A percentile compares a stretch with the other conserved stretches of the same genome.
phyloP scores from a whole-genome alignment of 2,888 invertebrate genomes.

The Morpho deidamia region DNA sequence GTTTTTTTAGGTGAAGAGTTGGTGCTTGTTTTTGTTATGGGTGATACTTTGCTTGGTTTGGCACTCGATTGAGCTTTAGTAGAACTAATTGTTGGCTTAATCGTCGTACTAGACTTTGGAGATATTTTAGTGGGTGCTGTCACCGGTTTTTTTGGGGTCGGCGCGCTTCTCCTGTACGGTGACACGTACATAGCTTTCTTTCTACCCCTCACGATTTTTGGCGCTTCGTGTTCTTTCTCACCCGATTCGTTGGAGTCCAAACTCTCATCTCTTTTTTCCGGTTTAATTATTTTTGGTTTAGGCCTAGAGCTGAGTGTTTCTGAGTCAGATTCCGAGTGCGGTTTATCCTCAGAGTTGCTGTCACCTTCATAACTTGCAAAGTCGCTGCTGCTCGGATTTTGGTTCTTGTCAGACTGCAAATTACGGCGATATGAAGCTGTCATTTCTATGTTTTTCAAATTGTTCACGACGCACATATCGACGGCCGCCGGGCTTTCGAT shows the following conservation, averaged over 20 bases:
- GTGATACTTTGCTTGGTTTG: constrained; percentile 48
- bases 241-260: constrained; percentile 65
- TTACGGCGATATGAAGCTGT: constrained; percentile 52
- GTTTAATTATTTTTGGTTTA: constrained; percentile 81
- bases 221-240: constrained; percentile 58
- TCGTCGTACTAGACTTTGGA: constrained; percentile 35
- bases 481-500: constrained; percentile 65
- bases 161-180: constrained; percentile 66
- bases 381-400: constrained; percentile 56
- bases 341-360: constrained; percentile 78
- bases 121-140: constrained; percentile 28
- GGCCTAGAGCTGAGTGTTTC: constrained; percentile 46
- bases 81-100: constrained; percentile 36
- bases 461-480: constrained; percentile 66
- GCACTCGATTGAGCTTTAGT: constrained; percentile 47
- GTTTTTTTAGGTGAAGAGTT: constrained; percentile 61
- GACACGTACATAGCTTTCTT: constrained; percentile 84
- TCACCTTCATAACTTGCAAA: constrained; percentile 77
- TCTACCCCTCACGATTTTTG: constrained; percentile 81
- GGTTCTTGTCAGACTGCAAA: constrained; percentile 35
- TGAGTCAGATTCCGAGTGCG: constrained; percentile 64
- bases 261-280: constrained; percentile 61
- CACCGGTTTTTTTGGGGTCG: constrained; percentile 49
- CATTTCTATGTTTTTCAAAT: constrained; percentile 68
- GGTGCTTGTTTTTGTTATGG: constrained; percentile 41